Base-by-base conservation (phyloP, 2,797 vertebrate species). In the Typhlichthys subterraneus region DNA sequence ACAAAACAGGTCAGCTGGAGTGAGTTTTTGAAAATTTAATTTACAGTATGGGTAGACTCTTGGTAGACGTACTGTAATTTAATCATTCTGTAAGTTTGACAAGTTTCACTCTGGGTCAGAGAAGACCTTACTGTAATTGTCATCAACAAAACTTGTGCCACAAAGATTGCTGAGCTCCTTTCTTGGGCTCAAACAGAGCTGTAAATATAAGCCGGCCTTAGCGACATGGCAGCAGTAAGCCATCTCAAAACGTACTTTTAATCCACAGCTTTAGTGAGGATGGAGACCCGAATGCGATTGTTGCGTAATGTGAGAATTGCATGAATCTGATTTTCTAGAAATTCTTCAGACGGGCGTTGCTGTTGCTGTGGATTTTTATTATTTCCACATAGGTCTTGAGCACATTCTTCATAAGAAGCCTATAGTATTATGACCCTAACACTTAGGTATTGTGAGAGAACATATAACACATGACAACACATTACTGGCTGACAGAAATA, bases 361-460 rank as follows among this genome's bases (percentile, higher is more conserved):
- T 29, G 23, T 29, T 29, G 23, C 23, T 29, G 23, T 29, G 23
- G 23, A 4, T 29, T 29, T 29, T 29, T 29, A 29, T 29, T 4
- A 29, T 29, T 29, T 29, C 23, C 23, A 29, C 23, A 29, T 29
- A 29, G 23, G 23, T 29, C 23, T 29, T 29, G 4, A 29, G 23
- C 23, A 0, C 23, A 29, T 29, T 29, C 23, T 29, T 29, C 85
- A 88, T 29, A 84, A 88, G 89, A 91, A 91, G 72, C 65, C 72
- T 65, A 77, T 64, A 9, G 23, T 29, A 29, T 29, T 29, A 29
- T 29, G 23, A 29, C 23, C 23, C 23, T 29, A 29, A 29, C 23
- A 29, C 23, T 29, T 29, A 29, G 23, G 23, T 29, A 42, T 42
- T 42, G 38, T 42, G 38, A 42, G 38, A 42, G 7, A 42, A 42